Conservation (phyloP, 1,140 invertebrate genomes). For the Leptestheria dahalacensis region DNA sequence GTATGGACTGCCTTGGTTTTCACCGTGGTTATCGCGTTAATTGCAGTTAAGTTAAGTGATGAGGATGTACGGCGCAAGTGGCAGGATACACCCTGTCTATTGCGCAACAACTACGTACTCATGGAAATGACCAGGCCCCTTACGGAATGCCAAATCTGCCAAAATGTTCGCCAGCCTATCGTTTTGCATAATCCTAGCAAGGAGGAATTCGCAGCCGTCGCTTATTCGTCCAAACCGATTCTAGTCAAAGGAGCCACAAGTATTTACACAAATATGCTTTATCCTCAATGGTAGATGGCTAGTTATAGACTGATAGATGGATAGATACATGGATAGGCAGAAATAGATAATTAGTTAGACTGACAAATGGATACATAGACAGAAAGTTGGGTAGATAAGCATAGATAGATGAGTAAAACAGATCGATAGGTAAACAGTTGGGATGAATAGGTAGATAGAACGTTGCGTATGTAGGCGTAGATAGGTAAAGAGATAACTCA, state of each 20-base stretch:
- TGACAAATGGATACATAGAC: background rate
- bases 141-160: slow-evolving; percentile 62
- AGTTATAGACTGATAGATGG: background rate
- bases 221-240: slow-evolving; percentile 65
- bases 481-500: too few species aligned
- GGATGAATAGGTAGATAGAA: too few species aligned
- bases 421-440: too few species aligned
- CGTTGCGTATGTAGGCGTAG: too few species aligned
- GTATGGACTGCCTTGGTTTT: background rate
- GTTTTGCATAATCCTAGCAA: slow-evolving; percentile 46
- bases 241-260: slow-evolving; percentile 55
- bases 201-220: slow-evolving; percentile 43
- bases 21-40: background rate
- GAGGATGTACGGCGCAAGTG: background rate
- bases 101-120: slow-evolving; percentile 66
- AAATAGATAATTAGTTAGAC: background rate
- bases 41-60: background rate
- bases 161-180: slow-evolving; percentile 35
- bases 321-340: background rate
- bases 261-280: slow-evolving; percentile 1
- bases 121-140: slow-evolving; percentile 70
- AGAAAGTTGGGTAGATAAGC: too few species aligned
- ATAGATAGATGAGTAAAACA: too few species aligned
- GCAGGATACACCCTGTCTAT: slow-evolving; percentile 40
- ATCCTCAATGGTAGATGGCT: too few species aligned